A percentile compares a stretch with the other conserved stretches of the same genome.
These are phyloP conservation scores for Sinhomidia bicolor DNA, from an alignment of 2,888 invertebrate genomes.

Conservation along the genomic window DNA sequence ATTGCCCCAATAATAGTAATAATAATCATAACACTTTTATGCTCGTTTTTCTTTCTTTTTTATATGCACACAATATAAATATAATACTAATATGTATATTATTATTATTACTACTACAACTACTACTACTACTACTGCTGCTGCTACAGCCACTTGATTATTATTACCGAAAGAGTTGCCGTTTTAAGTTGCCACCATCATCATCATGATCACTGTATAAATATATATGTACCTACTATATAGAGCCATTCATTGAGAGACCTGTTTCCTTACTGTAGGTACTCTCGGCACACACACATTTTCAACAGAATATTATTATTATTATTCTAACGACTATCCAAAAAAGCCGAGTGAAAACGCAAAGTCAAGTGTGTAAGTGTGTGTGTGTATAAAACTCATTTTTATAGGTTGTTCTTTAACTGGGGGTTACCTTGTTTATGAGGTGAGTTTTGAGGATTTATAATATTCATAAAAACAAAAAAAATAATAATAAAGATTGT, in stretches of 20 bases:
- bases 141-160: slow-evolving; percentile 7
- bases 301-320: too few relatives aligned
- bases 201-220: too few relatives aligned
- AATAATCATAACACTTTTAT: slow-evolving; percentile 60
- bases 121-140: too few relatives aligned
- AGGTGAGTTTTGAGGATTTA: slow-evolving; percentile 63
- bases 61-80: not conserved
- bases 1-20: slow-evolving; percentile 64
- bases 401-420: slow-evolving; percentile 62
- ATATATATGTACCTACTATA: too few relatives aligned
- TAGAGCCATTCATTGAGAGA: slow-evolving; percentile 42
- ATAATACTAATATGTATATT: too few relatives aligned
- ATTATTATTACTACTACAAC: too few relatives aligned
- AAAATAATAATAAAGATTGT: slow-evolving; percentile 60
- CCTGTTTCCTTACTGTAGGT: slow-evolving; percentile 40
- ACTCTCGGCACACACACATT: too few relatives aligned
- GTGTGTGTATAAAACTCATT: slow-evolving; percentile 47
- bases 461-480: slow-evolving; percentile 63
- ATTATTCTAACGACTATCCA: too few relatives aligned
- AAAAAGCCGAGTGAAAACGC: slow-evolving; percentile 4
- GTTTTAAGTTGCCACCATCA: slow-evolving; percentile 39
- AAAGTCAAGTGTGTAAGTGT: slow-evolving; percentile 27
- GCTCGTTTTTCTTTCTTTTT: slow-evolving; percentile 30
- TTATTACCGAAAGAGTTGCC: slow-evolving; percentile 21
- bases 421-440: slow-evolving; percentile 60